Conservation (phyloP, 2,888 invertebrate species). For the Phaonia tiefii region DNA sequence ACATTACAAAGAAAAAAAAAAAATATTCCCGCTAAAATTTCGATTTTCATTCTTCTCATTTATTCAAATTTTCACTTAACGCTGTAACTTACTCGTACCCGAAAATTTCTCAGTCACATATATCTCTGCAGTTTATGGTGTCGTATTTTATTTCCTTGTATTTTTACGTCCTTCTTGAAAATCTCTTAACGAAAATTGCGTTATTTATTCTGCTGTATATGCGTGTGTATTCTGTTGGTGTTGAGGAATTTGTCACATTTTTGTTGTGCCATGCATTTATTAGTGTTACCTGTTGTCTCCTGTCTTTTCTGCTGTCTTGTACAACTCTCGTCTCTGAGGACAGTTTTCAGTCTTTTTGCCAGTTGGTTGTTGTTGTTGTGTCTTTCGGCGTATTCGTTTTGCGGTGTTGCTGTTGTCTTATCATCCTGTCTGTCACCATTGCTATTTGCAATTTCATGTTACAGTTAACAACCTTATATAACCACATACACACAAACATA, state of each 20-base stretch:
- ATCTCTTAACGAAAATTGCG: slow-evolving; percentile 26
- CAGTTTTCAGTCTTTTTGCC: slow-evolving; percentile 24
- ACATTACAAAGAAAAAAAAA: neutral
- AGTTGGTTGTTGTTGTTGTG: neutral
- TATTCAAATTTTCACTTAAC: neutral
- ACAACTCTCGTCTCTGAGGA: slow-evolving; percentile 37
- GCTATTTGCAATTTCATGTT: slow-evolving; percentile 43
- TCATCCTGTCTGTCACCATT: slow-evolving; percentile 49
- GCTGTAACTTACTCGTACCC: neutral
- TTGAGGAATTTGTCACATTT: slow-evolving; percentile 21
- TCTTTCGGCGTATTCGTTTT: neutral
- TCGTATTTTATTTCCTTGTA: neutral
- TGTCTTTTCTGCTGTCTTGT: neutral
- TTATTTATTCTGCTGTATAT: slow-evolving; percentile 28
- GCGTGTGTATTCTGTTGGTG: no score
- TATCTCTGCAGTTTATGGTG: slow-evolving; percentile 17
- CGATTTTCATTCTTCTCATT: neutral
- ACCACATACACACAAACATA: no score
- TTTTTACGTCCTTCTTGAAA: neutral
- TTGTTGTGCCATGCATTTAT: slow-evolving; percentile 3
- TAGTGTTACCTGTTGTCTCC: slow-evolving; percentile 16
- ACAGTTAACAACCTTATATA: slow-evolving; percentile 1
- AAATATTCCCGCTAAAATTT: no score
- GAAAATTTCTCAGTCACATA: slow-evolving; percentile 3
- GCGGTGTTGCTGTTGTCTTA: neutral